Percentiles rank a stretch among this genome's conserved stretches.
Conservation (phyloP, 2,888 invertebrate species). For the Perizoma affinitatum region DNA sequence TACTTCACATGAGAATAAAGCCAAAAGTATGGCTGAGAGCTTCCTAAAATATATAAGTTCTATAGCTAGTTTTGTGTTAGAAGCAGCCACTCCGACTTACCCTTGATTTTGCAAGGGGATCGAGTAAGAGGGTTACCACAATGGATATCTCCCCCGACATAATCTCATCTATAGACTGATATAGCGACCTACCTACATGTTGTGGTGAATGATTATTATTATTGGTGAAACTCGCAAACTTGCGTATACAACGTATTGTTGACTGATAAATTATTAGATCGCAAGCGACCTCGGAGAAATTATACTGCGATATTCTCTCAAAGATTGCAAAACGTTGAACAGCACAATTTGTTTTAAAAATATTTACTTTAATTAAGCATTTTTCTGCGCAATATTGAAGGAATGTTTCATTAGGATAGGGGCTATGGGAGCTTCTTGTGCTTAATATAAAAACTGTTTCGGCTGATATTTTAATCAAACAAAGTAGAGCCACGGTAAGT, state of each 20-base stretch:
- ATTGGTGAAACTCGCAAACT: constrained; percentile 7
- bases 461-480: no score
- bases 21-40: constrained; percentile 34
- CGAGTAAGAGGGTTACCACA: constrained; percentile 77
- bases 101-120: constrained; percentile 63
- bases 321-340: constrained; percentile 16
- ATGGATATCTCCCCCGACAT: constrained; percentile 72
- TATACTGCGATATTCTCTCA: constrained; percentile 14
- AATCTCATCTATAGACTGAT: constrained; percentile 57
- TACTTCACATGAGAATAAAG: constrained; percentile 20
- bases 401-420: constrained; percentile 37
- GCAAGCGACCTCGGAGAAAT: constrained; percentile 10
- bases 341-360: constrained; percentile 25
- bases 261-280: constrained; percentile 11
- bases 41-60: constrained; percentile 49
- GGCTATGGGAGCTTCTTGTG: constrained; percentile 13
- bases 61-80: constrained; percentile 56
- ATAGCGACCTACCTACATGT: constrained; percentile 26
- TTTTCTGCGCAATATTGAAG: constrained; percentile 25
- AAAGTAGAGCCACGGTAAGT: no score
- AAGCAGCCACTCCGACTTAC: constrained; percentile 61
- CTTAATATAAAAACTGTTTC: constrained; percentile 4
- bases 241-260: constrained; percentile 2
- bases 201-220: constrained; percentile 8
- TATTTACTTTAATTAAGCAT: constrained; percentile 28